phyloP scores from a whole-genome alignment of 2,888 invertebrate genomes.

The Latrodectus elegans region DNA sequence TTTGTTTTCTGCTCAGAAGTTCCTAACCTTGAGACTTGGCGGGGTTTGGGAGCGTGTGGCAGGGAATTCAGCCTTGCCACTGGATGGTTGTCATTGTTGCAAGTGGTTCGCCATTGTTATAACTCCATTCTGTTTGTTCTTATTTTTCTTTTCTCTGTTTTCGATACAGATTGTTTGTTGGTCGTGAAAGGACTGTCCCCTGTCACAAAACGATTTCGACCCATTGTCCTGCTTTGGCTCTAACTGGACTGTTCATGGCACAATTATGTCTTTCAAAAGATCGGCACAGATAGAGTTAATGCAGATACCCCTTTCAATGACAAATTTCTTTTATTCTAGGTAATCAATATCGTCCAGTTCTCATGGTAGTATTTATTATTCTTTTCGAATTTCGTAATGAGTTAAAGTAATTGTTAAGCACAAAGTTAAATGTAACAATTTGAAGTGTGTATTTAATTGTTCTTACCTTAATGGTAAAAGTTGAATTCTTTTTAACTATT shows the following conservation, averaged over 20 bases:
- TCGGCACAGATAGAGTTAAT: background rate
- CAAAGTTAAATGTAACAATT: no score
- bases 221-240: background rate
- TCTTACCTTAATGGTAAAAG: no score
- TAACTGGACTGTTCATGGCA: background rate
- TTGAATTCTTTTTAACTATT: no score
- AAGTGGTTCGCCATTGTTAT: background rate
- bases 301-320: background rate
- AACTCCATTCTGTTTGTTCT: constrained; percentile 8
- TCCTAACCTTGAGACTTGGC: constrained; percentile 49
- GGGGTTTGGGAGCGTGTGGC: background rate
- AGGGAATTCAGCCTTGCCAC: constrained; percentile 28
- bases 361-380: no score
- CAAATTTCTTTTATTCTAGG: background rate
- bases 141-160: constrained; percentile 2
- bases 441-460: no score
- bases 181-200: background rate
- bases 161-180: background rate
- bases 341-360: background rate
- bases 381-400: no score
- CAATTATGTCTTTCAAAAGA: constrained; percentile 1
- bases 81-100: constrained; percentile 44
- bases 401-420: no score
- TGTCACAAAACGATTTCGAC: constrained; percentile 2
- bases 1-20: constrained; percentile 45